Evolutionary conservation across 2,797 vertebrate species (phyloP), one percentile per base, ranked within the genome.

Genomic region (Clarias platycephalus): DNA sequence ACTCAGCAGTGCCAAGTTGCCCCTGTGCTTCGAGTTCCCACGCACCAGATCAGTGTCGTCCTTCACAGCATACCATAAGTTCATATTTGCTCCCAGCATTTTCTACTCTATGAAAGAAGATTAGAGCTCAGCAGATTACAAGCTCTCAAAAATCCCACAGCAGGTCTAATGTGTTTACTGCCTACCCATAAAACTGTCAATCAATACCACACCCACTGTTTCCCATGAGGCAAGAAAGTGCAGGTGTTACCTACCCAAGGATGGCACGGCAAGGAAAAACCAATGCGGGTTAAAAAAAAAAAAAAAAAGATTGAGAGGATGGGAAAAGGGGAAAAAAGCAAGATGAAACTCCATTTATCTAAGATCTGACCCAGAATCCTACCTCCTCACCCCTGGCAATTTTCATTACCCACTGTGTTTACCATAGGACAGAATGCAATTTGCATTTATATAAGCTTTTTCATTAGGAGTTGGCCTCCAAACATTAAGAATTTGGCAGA

Each of bases 361-460:
- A 90, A 85, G 82, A 93, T 94, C 92, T 92, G 93, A 94, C 93
- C 94, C 90, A 90, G 90, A 93, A 91, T 91, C 85, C 88, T 76
- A 82, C 80, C 72, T 86, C 64, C 64, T 84, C 89, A 91, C 91
- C 88, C 90, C 84, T 93, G 91, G 90, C 93, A 93, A 92, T 94
- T 92, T 94, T 93, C 93, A 94, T 94, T 94, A 94, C 84, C 78
- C 88, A 84, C 81, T 85, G 87, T 91, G 91, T 94, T 94, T 95
- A 94, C 94, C 92, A 94, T 94, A 91, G 93, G 88, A 92, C 91
- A 92, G 90, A 92, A 93, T 93, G 91, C 91, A 93, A 95, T 95
- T 95, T 95, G 94, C 95, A 95, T 95, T 95, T 95, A 94, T 94
- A 95, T 95, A 94, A 95, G 94, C 92, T 94, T 95, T 95, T 95